Conservation (phyloP, 1,140 invertebrate species). For the Pomacea maculata region DNA sequence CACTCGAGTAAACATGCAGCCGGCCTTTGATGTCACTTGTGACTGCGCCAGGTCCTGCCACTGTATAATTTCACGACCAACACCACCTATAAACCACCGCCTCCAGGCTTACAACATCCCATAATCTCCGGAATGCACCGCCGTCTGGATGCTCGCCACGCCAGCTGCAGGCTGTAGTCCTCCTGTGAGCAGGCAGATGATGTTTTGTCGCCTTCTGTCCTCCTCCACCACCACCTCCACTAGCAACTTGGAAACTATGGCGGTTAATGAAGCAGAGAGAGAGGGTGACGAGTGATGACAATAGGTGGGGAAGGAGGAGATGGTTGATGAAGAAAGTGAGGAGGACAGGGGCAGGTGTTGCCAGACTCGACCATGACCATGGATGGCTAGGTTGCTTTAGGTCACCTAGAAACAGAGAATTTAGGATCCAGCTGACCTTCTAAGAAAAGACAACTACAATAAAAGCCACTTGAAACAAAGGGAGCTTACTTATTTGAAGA, state of each 20-base stretch:
- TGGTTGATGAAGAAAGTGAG: conserved; percentile 9
- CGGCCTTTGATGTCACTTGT: too few species aligned
- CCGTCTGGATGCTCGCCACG: background rate
- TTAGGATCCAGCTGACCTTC: too few species aligned
- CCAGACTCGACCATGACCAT: background rate
- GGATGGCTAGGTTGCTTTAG: background rate
- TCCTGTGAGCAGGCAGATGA: too few species aligned
- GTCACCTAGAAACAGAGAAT: background rate
- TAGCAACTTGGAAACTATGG: background rate
- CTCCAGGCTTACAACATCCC: too few species aligned
- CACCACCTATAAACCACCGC: too few species aligned
- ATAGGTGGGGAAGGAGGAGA: conserved; percentile 2
- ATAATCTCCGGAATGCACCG: background rate
- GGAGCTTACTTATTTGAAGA: background rate
- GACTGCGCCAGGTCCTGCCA: too few species aligned
- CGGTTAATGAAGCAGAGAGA: background rate
- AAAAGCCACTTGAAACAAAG: too few species aligned
- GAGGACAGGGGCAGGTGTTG: too few species aligned
- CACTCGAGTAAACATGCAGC: too few species aligned
- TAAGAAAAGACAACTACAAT: too few species aligned
- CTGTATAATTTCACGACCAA: too few species aligned
- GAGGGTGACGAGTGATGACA: conserved; percentile 5
- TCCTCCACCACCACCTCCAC: background rate
- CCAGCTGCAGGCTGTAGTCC: background rate
- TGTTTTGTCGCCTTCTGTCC: background rate